These are phyloP conservation scores for Malthinus flaveolus DNA, from an alignment of 2,888 invertebrate genomes.

Conservation along the genomic window DNA sequence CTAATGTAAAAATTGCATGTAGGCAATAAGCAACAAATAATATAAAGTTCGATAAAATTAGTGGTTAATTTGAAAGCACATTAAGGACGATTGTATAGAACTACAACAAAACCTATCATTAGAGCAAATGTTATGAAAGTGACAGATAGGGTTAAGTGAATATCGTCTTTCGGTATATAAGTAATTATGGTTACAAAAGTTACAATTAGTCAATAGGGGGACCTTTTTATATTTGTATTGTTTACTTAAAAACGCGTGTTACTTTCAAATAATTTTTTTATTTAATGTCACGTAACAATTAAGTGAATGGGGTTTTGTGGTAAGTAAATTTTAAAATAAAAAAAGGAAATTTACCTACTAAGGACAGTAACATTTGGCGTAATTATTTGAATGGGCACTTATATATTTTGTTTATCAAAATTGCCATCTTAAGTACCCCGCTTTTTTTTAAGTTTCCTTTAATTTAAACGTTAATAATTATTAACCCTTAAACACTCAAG, in stretches of 20 bases:
- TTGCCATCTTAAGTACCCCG: no score
- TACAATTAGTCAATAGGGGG: conserved; percentile 14
- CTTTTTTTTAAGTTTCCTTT: no score
- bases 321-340: not conserved
- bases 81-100: conserved; percentile 26
- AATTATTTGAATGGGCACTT: no score
- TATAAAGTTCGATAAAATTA: conserved; percentile 36
- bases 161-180: conserved; percentile 25
- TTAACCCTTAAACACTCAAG: no score
- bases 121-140: conserved; percentile 27
- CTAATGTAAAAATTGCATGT: conserved; percentile 46
- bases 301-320: not conserved
- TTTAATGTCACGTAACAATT: conserved; percentile 6
- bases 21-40: conserved; percentile 35
- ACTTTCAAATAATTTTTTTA: conserved; percentile 14
- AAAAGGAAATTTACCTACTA: not conserved
- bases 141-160: conserved; percentile 27
- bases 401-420: no score
- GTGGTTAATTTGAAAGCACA: conserved; percentile 33
- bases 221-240: not conserved
- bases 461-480: no score
- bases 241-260: conserved; percentile 12
- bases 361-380: not conserved
- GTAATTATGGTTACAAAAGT: conserved; percentile 20
- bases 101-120: conserved; percentile 28